Percentiles rank a stretch among this genome's conserved stretches.
Conservation (phyloP, 2,113 vertebrate species). For the Heptranchias perlo region DNA sequence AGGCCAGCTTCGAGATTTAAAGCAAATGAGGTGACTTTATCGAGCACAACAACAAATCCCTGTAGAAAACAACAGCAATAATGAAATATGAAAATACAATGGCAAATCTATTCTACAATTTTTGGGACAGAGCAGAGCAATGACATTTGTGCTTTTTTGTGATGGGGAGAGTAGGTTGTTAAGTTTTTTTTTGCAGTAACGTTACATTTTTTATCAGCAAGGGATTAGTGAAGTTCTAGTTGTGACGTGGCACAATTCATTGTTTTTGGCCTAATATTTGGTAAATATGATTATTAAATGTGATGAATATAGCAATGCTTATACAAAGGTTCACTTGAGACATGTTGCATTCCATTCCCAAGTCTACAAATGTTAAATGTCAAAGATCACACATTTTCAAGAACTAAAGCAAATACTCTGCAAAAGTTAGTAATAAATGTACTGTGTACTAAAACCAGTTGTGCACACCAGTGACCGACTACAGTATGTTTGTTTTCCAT, state of each 20-base stretch:
- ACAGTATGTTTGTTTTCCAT: not conserved
- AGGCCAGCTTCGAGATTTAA: constrained; percentile 52
- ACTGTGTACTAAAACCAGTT: not conserved
- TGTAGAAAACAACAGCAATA: constrained; percentile 39
- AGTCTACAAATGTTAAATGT: not conserved
- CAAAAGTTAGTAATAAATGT: not conserved
- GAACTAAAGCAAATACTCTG: not conserved
- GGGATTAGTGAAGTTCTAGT: not conserved
- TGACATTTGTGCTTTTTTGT: not conserved
- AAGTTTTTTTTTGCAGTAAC: not conserved
- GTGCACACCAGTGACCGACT: not conserved
- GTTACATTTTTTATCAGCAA: not conserved
- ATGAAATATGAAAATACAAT: not conserved
- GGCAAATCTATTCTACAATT: not conserved
- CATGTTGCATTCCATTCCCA: not conserved
- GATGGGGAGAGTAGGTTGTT: not conserved
- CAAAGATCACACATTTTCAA: not conserved
- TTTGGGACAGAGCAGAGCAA: not conserved
- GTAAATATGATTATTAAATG: not conserved
- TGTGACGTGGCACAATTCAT: not conserved
- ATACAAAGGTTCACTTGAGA: not conserved
- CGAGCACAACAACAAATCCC: constrained; percentile 59
- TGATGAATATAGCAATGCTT: not conserved
- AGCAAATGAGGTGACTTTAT: constrained; percentile 51
- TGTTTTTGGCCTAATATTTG: not conserved